A percentile compares a stretch with the other conserved stretches of the same genome.
phyloP scores from a whole-genome alignment of 2,888 invertebrate species.

The Keiferia lycopersicella region DNA sequence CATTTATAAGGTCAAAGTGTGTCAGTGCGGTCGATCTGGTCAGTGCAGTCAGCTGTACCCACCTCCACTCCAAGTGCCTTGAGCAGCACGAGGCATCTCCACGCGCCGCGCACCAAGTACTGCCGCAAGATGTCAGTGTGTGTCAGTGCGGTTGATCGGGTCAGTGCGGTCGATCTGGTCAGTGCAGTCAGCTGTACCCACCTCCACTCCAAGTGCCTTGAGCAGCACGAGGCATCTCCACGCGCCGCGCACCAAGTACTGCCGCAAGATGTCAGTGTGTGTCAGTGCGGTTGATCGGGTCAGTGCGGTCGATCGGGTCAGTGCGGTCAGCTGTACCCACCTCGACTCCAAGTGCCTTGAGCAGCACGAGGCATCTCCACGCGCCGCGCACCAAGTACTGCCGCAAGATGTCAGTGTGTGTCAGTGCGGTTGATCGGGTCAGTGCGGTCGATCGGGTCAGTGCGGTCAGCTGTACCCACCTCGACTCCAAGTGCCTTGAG shows the following conservation, averaged over 20 bases:
- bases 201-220: conserved; percentile 80
- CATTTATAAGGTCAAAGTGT: too few relatives aligned
- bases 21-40: conserved; percentile 55
- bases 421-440: conserved; percentile 55
- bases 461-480: conserved; percentile 46
- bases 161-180: conserved; percentile 58
- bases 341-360: conserved; percentile 81
- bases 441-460: conserved; percentile 61
- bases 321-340: too few relatives aligned
- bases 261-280: conserved; percentile 76
- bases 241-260: conserved; percentile 81
- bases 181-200: too few relatives aligned
- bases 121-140: conserved; percentile 77
- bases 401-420: too few relatives aligned
- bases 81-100: conserved; percentile 82
- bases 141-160: conserved; percentile 55
- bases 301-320: conserved; percentile 60
- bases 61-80: conserved; percentile 81
- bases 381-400: conserved; percentile 82
- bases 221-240: conserved; percentile 83
- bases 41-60: too few relatives aligned
- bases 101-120: conserved; percentile 82
- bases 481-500: conserved; percentile 81
- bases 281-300: conserved; percentile 55
- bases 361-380: conserved; percentile 82